These are phyloP conservation scores for Calypte anna DNA, from an alignment of 2,113 vertebrate genomes.

Conservation along the genomic window DNA sequence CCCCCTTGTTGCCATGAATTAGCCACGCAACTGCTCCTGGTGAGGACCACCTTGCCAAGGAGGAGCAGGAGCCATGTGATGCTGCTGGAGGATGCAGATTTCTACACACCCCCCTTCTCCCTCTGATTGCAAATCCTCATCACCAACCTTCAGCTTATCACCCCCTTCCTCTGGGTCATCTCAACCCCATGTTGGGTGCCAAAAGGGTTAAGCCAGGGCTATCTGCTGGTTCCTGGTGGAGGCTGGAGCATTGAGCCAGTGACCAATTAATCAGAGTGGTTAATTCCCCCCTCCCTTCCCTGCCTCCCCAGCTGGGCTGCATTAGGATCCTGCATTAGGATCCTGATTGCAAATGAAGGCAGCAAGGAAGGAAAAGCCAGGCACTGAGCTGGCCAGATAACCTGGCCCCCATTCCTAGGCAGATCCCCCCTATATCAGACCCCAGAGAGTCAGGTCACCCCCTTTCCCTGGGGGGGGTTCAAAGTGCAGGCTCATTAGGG, in stretches of 20 bases:
- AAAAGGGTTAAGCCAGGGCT: not conserved
- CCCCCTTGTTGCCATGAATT: not conserved
- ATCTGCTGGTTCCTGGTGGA: slow-evolving; percentile 30
- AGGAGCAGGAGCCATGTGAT: not conserved
- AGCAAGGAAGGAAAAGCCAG: not conserved
- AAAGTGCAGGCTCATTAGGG: slow-evolving; percentile 81
- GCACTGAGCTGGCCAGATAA: slow-evolving; percentile 10
- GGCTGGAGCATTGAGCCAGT: not conserved
- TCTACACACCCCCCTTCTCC: too few relatives aligned
- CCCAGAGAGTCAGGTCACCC: slow-evolving; percentile 15
- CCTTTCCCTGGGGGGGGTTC: not conserved
- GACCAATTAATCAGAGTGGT: not conserved
- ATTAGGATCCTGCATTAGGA: not conserved
- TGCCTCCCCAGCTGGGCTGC: not conserved
- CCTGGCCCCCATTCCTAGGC: not conserved
- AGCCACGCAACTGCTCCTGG: not conserved
- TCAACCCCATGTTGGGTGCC: not conserved
- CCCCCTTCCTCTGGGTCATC: not conserved
- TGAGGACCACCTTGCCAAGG: fast-evolving
- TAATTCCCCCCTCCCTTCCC: not conserved
- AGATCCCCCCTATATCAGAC: slow-evolving; percentile 18
- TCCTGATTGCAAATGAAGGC: not conserved
- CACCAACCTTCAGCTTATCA: fast-evolving
- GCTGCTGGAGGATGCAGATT: not conserved
- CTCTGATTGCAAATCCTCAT: fast-evolving